These are phyloP conservation scores for Xyrichtys novacula DNA, from an alignment of 2,797 vertebrate genomes.

Conservation along the genomic window DNA sequence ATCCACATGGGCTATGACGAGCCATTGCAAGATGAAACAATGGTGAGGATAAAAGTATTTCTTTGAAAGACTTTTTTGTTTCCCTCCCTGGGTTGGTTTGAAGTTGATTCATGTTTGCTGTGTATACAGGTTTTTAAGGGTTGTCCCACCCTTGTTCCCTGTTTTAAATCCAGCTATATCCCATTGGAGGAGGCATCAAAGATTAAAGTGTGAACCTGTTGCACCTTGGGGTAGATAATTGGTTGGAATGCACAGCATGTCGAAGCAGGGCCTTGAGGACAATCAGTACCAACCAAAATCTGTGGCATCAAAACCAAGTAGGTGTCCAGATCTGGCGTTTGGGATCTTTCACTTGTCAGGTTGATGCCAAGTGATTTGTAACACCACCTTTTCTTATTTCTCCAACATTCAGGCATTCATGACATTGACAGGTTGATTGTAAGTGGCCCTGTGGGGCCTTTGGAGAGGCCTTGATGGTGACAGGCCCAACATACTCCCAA, in stretches of 20 bases:
- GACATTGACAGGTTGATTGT: constrained; percentile 61
- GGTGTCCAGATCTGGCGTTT: constrained; percentile 61
- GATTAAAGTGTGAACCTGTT: constrained; percentile 79
- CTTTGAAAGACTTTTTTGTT: constrained; percentile 78
- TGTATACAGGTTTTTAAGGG: constrained; percentile 77
- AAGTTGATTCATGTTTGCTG: constrained; percentile 81
- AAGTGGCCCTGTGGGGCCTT: constrained; percentile 62
- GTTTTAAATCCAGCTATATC: constrained; percentile 82
- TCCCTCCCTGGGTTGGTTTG: constrained; percentile 72
- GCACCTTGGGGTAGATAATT: constrained; percentile 76
- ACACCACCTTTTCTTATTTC: constrained; percentile 44
- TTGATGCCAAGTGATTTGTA: constrained; percentile 67
- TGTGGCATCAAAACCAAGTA: constrained; percentile 64
- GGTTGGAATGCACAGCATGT: constrained; percentile 79
- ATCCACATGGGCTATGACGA: constrained; percentile 48
- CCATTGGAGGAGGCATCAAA: constrained; percentile 79
- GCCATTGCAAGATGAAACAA: constrained; percentile 77
- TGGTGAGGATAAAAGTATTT: constrained; percentile 72
- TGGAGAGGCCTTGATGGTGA: constrained; percentile 43
- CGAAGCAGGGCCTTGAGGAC: constrained; percentile 72
- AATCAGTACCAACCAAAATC: constrained; percentile 66
- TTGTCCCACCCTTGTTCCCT: constrained; percentile 76
- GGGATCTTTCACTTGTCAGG: constrained; percentile 53
- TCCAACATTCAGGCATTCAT: constrained; percentile 45
- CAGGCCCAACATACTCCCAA: constrained; percentile 58